A percentile compares a stretch with the other conserved stretches of the same genome.
Evolutionary conservation across 37 sponge, comb jelly and placozoan genomes (phyloP).

Genomic region (Ianthella basta): DNA sequence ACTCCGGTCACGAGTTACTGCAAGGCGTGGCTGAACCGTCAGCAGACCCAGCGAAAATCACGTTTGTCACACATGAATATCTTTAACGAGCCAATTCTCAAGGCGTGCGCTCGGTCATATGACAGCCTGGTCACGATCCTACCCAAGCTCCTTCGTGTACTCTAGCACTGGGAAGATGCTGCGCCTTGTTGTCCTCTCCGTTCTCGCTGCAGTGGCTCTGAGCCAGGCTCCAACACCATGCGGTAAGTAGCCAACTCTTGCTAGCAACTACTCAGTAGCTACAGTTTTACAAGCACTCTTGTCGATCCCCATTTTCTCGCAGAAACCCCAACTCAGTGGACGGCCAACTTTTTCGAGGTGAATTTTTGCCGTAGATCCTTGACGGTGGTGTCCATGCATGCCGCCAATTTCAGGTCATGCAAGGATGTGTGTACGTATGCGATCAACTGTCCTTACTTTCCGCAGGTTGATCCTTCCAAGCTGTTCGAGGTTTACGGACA

Average conservation of each 20-base stretch:
- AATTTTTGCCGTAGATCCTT: neutral
- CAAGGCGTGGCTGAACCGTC: too few species aligned
- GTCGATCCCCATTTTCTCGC: neutral
- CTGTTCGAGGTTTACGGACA: neutral
- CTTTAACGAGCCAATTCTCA: too few species aligned
- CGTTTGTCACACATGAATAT: too few species aligned
- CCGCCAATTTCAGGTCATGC: neutral
- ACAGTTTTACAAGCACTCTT: neutral
- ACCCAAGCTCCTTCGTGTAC: too few species aligned
- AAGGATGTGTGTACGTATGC: neutral
- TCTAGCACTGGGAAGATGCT: conserved; percentile 5
- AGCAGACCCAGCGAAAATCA: too few species aligned
- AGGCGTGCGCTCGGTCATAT: too few species aligned
- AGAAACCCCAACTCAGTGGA: conserved; percentile 25
- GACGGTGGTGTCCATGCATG: neutral
- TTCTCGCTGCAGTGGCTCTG: neutral
- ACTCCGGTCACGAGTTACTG: too few species aligned
- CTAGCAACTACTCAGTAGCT: too few species aligned
- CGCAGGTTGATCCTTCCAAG: conserved; percentile 21
- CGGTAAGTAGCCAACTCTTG: too few species aligned
- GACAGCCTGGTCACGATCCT: too few species aligned
- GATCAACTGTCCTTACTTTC: neutral
- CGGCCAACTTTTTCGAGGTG: conserved; percentile 9
- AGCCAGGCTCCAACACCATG: conserved; percentile 25
- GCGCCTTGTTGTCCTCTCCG: neutral